These are phyloP conservation scores for Eurytoma adleriae DNA, from an alignment of 2,888 invertebrate genomes.

Conservation along the genomic window DNA sequence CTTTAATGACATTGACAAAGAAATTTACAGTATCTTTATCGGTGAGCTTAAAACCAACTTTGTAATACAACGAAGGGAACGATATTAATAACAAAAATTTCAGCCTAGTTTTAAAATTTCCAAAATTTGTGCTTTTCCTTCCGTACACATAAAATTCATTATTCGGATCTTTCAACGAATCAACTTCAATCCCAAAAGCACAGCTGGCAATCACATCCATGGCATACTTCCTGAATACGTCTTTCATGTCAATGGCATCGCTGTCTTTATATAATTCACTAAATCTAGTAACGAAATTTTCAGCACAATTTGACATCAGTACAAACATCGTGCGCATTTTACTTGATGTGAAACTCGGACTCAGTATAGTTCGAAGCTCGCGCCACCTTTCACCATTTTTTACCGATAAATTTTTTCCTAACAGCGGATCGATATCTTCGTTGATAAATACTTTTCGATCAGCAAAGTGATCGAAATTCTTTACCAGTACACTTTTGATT, in stretches of 20 bases:
- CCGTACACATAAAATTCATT: constrained; percentile 65
- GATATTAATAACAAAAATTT: not conserved
- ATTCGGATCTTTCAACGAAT: constrained; percentile 64
- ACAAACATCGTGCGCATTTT: constrained; percentile 79
- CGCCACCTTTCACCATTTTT: constrained; percentile 76
- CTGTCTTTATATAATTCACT: constrained; percentile 16
- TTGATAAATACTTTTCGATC: constrained; percentile 60
- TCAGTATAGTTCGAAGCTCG: constrained; percentile 77
- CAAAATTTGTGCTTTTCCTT: constrained; percentile 51
- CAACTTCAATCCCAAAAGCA: constrained; percentile 64
- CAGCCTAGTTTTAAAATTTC: not conserved
- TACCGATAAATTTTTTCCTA: constrained; percentile 60
- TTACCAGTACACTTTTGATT: constrained; percentile 64
- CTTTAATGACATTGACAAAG: constrained; percentile 59
- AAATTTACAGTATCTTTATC: constrained; percentile 40
- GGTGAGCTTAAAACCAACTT: constrained; percentile 8
- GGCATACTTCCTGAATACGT: constrained; percentile 65
- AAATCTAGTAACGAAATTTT: constrained; percentile 62
- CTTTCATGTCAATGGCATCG: constrained; percentile 65
- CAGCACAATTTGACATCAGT: constrained; percentile 73
- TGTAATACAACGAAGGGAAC: not conserved
- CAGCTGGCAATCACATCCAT: constrained; percentile 66
- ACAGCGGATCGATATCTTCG: constrained; percentile 61
- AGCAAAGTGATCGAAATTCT: constrained; percentile 66
- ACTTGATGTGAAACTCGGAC: constrained; percentile 79